These are phyloP conservation scores for Anolis carolinensis DNA, from an alignment of 2,113 vertebrate genomes.

Conservation along the genomic window DNA sequence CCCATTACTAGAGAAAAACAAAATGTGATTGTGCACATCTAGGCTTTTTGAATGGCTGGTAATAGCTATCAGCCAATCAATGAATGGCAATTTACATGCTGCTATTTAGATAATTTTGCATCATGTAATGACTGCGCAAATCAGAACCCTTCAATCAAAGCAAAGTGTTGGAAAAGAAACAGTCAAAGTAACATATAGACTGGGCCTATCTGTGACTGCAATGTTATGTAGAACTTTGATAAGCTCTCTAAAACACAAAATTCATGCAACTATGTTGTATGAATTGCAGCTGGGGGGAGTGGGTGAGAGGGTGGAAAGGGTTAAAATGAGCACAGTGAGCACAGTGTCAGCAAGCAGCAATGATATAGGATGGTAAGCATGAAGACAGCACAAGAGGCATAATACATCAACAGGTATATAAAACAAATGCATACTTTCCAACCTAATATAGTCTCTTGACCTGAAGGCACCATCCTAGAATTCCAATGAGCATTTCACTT, in stretches of 20 bases:
- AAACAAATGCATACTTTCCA: too few relatives aligned
- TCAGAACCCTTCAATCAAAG: constrained; percentile 30
- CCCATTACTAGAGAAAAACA: constrained; percentile 22
- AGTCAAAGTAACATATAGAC: not conserved
- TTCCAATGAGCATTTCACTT: too few relatives aligned
- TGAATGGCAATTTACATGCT: constrained; percentile 18
- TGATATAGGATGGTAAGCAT: too few relatives aligned
- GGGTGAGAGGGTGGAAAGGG: too few relatives aligned
- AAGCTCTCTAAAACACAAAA: not conserved
- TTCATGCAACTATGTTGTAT: not conserved
- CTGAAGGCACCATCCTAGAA: too few relatives aligned
- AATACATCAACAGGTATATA: too few relatives aligned
- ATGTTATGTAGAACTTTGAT: not conserved
- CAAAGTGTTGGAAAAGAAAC: not conserved
- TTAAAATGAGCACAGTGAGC: too few relatives aligned
- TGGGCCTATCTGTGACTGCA: not conserved
- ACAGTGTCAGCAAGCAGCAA: too few relatives aligned
- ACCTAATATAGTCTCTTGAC: too few relatives aligned
- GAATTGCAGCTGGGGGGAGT: too few relatives aligned
- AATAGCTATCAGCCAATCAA: constrained; percentile 19
- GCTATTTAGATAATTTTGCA: constrained; percentile 24
- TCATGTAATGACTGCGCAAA: constrained; percentile 22
- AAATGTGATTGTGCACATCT: constrained; percentile 32
- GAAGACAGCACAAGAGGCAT: too few relatives aligned
- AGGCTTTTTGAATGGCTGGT: not conserved